Evolutionary conservation across 2,888 invertebrate species (phyloP).

Genomic region (Chrysolina americana): DNA sequence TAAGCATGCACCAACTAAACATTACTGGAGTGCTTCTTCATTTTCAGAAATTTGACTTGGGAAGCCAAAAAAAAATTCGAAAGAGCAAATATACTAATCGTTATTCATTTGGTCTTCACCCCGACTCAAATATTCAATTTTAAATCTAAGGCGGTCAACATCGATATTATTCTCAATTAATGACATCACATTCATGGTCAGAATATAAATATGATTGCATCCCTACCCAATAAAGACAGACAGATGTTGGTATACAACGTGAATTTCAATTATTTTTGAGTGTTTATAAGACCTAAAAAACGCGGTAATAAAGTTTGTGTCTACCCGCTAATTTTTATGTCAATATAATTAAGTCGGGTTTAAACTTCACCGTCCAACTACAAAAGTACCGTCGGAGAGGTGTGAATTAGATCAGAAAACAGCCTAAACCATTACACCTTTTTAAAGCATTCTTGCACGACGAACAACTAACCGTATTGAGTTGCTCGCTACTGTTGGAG

Average conservation of each 20-base stretch:
- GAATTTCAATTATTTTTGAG: conserved; percentile 18
- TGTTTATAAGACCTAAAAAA: conserved; percentile 5
- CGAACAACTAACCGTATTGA: conserved; percentile 5
- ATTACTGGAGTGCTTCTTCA: no score
- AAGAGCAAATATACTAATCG: no score
- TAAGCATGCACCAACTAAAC: no score
- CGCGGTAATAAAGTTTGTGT: conserved; percentile 23
- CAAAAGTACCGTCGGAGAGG: conserved; percentile 31
- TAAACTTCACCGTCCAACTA: conserved; percentile 34
- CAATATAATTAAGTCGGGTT: conserved; percentile 39
- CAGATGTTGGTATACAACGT: conserved; percentile 1
- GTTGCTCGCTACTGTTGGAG: conserved; percentile 10
- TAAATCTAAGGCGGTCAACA: neutral
- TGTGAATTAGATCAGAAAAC: conserved; percentile 35
- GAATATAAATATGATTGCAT: neutral
- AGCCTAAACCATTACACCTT: conserved; percentile 14
- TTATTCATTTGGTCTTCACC: no score
- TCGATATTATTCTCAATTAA: neutral
- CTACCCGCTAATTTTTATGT: conserved; percentile 27
- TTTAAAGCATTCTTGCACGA: conserved; percentile 6
- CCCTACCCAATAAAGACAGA: neutral
- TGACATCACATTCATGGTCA: neutral
- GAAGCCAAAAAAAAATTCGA: no score
- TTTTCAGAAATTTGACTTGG: no score
- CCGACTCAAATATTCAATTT: no score